phyloP scores from a whole-genome alignment of 2,888 invertebrate genomes.

The Drosophila nigricruria region DNA sequence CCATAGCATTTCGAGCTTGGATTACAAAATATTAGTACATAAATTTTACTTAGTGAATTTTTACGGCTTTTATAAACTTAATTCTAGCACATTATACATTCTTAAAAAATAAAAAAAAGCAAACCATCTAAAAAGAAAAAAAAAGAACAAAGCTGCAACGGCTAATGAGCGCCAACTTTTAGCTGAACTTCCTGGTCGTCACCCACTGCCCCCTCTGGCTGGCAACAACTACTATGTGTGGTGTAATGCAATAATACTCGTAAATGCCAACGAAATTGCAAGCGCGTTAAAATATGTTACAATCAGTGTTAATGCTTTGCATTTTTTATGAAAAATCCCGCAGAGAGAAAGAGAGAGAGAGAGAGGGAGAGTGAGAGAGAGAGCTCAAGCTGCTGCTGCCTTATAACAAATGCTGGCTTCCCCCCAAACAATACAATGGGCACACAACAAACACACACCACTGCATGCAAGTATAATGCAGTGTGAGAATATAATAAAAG shows the following conservation, averaged over 20 bases:
- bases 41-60: background rate
- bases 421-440: slow-evolving; percentile 41
- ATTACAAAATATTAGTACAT: no score
- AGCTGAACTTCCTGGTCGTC: slow-evolving; percentile 1
- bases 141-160: slow-evolving; percentile 1
- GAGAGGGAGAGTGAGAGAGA: background rate
- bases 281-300: slow-evolving; percentile 67
- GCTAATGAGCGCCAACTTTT: slow-evolving; percentile 54
- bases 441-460: slow-evolving; percentile 51
- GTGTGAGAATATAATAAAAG: slow-evolving; percentile 63
- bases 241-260: slow-evolving; percentile 41
- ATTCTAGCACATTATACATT: background rate
- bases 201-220: background rate
- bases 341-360: slow-evolving; percentile 19
- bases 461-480: slow-evolving; percentile 26
- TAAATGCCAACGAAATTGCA: slow-evolving; percentile 61
- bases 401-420: slow-evolving; percentile 34
- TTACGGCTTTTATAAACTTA: background rate
- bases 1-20: background rate
- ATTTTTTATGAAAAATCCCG: slow-evolving; percentile 73
- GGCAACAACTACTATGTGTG: background rate
- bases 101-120: background rate
- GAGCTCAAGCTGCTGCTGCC: background rate
- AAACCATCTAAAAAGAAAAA: background rate
- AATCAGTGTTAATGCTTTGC: slow-evolving; percentile 76